phyloP scores from a whole-genome alignment of 1,140 invertebrate species.

The Brachionus plicatilis region DNA sequence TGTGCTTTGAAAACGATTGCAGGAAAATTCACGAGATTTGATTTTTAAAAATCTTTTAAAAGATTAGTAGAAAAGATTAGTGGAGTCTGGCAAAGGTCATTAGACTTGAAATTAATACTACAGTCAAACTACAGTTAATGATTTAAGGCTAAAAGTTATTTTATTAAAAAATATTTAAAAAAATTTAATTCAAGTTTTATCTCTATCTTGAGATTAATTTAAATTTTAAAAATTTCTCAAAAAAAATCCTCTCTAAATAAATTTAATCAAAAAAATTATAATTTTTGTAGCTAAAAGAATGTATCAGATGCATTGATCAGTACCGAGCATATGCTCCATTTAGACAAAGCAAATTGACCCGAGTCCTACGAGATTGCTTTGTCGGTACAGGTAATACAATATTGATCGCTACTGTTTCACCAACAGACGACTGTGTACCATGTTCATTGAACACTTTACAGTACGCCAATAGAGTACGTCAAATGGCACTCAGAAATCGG shows the following conservation, averaged over 20 bases:
- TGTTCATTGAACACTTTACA: slow-evolving; percentile 30
- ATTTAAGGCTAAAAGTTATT: too few relatives aligned
- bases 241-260: neutral
- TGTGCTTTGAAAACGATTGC: too few relatives aligned
- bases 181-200: too few relatives aligned
- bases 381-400: neutral
- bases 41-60: too few relatives aligned
- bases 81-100: too few relatives aligned
- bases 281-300: slow-evolving; percentile 50
- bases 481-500: slow-evolving; percentile 11
- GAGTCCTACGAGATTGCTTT: slow-evolving; percentile 44
- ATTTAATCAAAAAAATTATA: neutral
- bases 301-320: slow-evolving; percentile 54
- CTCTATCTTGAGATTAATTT: too few relatives aligned
- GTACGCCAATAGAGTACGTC: slow-evolving; percentile 13
- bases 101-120: too few relatives aligned
- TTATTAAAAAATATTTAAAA: too few relatives aligned
- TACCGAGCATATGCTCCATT: slow-evolving; percentile 53
- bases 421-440: neutral
- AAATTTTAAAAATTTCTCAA: neutral
- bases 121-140: too few relatives aligned
- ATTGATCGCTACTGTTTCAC: slow-evolving; percentile 24
- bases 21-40: too few relatives aligned
- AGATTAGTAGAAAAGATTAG: too few relatives aligned
- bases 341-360: slow-evolving; percentile 55